These are phyloP conservation scores for Bubo blakistoni DNA, from an alignment of 2,113 vertebrate species.

Conservation along the genomic window DNA sequence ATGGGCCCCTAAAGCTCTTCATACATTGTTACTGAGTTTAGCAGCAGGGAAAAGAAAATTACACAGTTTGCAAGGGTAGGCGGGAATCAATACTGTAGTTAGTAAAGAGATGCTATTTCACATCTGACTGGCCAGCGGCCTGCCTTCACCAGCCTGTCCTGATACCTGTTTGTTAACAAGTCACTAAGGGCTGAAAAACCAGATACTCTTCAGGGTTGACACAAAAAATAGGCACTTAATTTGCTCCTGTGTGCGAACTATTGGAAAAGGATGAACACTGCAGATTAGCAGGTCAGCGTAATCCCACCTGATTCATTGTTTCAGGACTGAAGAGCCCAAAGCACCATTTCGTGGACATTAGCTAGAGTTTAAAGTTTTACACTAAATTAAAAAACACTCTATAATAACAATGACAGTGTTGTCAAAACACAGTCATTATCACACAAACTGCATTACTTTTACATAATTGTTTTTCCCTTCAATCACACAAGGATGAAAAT, in stretches of 20 bases:
- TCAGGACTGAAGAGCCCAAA: conserved; percentile 7
- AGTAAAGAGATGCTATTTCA: conserved; percentile 97
- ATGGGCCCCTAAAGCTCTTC: conserved; percentile 73
- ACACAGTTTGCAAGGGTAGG: conserved; percentile 74
- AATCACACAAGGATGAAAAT: background rate
- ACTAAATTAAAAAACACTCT: background rate
- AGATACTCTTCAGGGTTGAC: conserved; percentile 78
- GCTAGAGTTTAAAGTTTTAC: background rate
- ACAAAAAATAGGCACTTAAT: conserved; percentile 80
- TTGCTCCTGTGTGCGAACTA: conserved; percentile 73
- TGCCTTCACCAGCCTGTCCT: conserved; percentile 69
- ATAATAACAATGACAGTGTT: background rate
- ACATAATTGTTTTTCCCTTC: background rate
- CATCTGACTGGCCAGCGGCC: conserved; percentile 88
- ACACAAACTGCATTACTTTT: background rate
- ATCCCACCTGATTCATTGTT: conserved; percentile 55
- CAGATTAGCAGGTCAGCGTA: conserved; percentile 73
- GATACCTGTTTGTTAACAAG: conserved; percentile 90
- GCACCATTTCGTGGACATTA: background rate
- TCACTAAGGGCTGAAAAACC: conserved; percentile 81
- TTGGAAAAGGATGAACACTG: conserved; percentile 68
- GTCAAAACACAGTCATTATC: background rate
- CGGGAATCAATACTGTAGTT: conserved; percentile 90
- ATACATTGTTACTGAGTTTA: conserved; percentile 80
- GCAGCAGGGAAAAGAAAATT: conserved; percentile 79